Evolutionary conservation across 2,113 vertebrate genomes (phyloP).

Genomic region (Rhynchomys soricoides): DNA sequence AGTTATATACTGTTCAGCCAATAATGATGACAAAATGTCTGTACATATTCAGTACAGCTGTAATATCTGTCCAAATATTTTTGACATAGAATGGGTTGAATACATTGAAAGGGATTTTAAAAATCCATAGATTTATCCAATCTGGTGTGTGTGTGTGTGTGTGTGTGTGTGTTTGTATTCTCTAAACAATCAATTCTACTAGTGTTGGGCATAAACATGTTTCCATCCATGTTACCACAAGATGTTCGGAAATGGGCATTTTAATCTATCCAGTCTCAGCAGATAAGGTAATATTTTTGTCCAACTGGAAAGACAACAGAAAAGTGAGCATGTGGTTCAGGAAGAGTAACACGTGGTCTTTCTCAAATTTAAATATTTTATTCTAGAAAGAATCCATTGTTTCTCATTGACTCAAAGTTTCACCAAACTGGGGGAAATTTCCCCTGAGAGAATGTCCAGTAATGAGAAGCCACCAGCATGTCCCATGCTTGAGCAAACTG

Average conservation of each 20-base stretch:
- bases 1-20: not conserved
- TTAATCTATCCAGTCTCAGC: not conserved
- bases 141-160: not conserved
- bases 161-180: not conserved
- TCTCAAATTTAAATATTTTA: slow-evolving; percentile 42
- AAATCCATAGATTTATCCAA: not conserved
- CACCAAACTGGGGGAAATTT: not conserved
- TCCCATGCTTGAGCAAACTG: not conserved
- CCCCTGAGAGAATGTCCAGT: not conserved
- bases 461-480: not conserved
- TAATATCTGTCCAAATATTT: not conserved
- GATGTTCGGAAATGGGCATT: not conserved
- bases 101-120: not conserved
- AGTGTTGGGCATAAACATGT: not conserved
- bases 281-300: not conserved
- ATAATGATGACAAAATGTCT: not conserved
- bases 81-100: not conserved
- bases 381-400: slow-evolving; percentile 3
- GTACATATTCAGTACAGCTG: not conserved
- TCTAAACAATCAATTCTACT: not conserved
- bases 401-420: slow-evolving; percentile 32
- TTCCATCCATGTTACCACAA: not conserved
- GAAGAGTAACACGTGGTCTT: not conserved
- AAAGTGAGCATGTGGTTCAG: not conserved
- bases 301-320: slow-evolving; percentile 2